Evolutionary conservation across 2,888 invertebrate species (phyloP), one percentile per base, ranked within the genome.

Genomic region (Tenthredo distinguenda): DNA sequence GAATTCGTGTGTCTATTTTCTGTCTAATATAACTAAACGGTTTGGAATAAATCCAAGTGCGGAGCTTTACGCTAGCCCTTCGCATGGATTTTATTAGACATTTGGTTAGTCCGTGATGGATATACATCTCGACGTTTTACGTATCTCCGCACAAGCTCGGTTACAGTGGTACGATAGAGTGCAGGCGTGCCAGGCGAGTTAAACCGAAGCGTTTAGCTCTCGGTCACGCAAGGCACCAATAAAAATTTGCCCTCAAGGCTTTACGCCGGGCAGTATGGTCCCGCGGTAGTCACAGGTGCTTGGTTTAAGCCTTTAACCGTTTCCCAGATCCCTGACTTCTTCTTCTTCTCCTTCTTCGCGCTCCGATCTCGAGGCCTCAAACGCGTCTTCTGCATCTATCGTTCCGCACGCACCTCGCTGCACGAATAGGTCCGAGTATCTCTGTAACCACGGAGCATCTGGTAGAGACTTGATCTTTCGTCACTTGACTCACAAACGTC

Each of bases 161-260:
- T 26, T 43, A 74, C 72, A 34, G 72, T 74, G 40, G 72, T 43
- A 21, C 31, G 40, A 81, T 55, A 31, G 50, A 21, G 62, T 81
- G 62, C 81, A 77, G 77, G 83, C 40, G 37, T n/a, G 77, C 85
- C 86, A 87, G 87, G 87, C 87, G 89, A 90, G 90, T 90, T 90
- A 90, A 91, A 91, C 88, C 89, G 89, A 88, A 91, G 89, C 91
- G 90, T 92, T 92, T 92, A 92, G 89, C 88, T 87, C 88, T 88
- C 89, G 91, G 92, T 92, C 92, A 92, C 92, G 92, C 92, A 89
- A 92, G 89, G 90, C 89, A 85, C 85, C 91, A 88, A 90, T 91
- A 91, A 92, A 92, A 92, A 91, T 90, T 89, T 87, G 43, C 86
- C 88, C 88, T 85, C 86, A 84, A 87, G 87, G 85, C 79, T 37